Evolutionary conservation across 2,888 invertebrate genomes (phyloP), one percentile per base, ranked within the genome.

Genomic region (Flabesymbios commensalis): DNA sequence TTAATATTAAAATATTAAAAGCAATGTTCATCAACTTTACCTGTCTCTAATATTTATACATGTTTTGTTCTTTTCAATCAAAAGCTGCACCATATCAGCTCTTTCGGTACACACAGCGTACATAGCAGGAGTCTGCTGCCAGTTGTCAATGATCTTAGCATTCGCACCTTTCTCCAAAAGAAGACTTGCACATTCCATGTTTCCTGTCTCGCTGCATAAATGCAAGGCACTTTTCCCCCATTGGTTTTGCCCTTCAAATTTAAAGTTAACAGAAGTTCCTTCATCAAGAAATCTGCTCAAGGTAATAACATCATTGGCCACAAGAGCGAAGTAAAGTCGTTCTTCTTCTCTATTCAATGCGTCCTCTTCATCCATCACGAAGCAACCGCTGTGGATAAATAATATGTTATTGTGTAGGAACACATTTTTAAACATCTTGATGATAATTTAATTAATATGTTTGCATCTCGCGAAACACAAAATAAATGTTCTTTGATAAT

Each of bases 171-270:
- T 43, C 41, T 51, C 43, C 32, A 64, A 17, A 39, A 64, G 48
- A 14, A 65, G 49, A 51, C 71, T 71, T 17, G 69, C 75, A 58
- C 75, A 76, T 5, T 61, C 64, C n/a, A 32, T 1, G 14, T 71
- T 63, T 2, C 77, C 79, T 60, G 76, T 78, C 49, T 74, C 77
- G 68, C 78, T 76, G 55, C 74, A 73, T 24, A 79, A 68, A 42
- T 78, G 77, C 2, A 79, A 65, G 28, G 75, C 68, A 3, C 74
- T 71, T 64, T 76, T 77, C 28, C 74, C 73, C 48, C 76, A 69
- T 29, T 74, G 71, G 32, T 72, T 70, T 7, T 68, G 57, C 53
- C 77, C 77, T 4, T 74, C 69, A 53, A 72, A 78, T 32, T 68
- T 69, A 45, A 67, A 67, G 59, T 78, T 69, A 0, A 72, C 70